A percentile compares a stretch with the other conserved stretches of the same genome.
phyloP scores from a whole-genome alignment of 2,797 vertebrate species.

The Pterois miles region DNA sequence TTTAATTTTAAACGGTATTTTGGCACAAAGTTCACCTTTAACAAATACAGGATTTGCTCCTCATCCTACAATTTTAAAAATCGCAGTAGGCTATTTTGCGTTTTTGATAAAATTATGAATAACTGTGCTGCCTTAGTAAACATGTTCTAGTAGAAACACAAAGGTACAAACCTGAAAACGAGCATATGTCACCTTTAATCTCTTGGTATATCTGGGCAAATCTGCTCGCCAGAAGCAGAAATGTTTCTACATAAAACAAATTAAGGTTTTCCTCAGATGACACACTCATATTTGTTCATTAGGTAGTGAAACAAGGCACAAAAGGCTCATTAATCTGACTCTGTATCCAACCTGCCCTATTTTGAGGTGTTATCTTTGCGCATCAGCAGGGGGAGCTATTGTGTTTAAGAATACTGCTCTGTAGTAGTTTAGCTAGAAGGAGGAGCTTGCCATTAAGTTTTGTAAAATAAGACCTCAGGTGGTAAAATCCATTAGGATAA shows the following conservation, averaged over 20 bases:
- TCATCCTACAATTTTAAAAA: too few species aligned
- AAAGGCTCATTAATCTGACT: neutral
- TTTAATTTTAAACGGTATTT: too few species aligned
- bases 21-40: too few species aligned
- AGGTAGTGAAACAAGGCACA: neutral
- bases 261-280: neutral
- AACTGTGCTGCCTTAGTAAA: too few species aligned
- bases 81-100: too few species aligned
- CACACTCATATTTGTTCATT: neutral
- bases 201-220: neutral
- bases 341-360: neutral
- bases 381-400: constrained; percentile 72
- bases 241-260: neutral
- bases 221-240: neutral
- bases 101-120: too few species aligned
- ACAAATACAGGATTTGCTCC: too few species aligned
- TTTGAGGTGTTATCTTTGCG: neutral
- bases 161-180: too few species aligned
- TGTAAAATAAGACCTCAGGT: constrained; percentile 67
- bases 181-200: neutral
- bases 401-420: constrained; percentile 34
- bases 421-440: constrained; percentile 24
- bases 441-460: constrained; percentile 48
- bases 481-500: constrained; percentile 62
- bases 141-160: too few species aligned